Evolutionary conservation across 2,888 invertebrate species (phyloP).

Genomic region (Agriopis leucophaearia): DNA sequence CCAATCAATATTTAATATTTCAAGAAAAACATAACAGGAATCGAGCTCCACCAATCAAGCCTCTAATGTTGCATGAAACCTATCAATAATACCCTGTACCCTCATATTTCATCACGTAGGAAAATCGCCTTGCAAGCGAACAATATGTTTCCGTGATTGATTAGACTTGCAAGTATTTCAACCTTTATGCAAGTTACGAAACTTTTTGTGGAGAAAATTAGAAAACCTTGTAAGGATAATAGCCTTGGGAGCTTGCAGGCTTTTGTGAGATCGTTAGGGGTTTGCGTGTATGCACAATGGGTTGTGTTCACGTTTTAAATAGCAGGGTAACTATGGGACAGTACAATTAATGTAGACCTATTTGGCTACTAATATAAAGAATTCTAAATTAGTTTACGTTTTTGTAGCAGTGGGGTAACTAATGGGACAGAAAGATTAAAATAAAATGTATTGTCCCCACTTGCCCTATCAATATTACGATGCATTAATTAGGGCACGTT

Average conservation of each 20-base stretch:
- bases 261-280: slow-evolving; percentile 34
- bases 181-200: slow-evolving; percentile 46
- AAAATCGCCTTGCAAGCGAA: slow-evolving; percentile 66
- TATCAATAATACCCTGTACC: slow-evolving; percentile 67
- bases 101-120: slow-evolving; percentile 65
- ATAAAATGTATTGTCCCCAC: too few relatives aligned
- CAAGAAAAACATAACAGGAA: slow-evolving; percentile 40
- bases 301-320: neutral
- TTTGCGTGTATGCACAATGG: slow-evolving; percentile 39
- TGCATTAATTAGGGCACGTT: too few relatives aligned
- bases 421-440: too few relatives aligned
- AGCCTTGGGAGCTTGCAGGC: slow-evolving; percentile 25
- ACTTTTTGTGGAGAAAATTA: slow-evolving; percentile 43
- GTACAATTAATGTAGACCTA: neutral
- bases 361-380: too few relatives aligned
- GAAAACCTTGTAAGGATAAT: slow-evolving; percentile 43
- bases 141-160: slow-evolving; percentile 73
- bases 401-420: too few relatives aligned
- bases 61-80: slow-evolving; percentile 72
- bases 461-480: too few relatives aligned
- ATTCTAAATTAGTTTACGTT: too few relatives aligned
- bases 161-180: slow-evolving; percentile 57
- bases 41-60: slow-evolving; percentile 57
- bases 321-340: neutral
- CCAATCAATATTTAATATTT: slow-evolving; percentile 34